Evolutionary conservation across 2,888 invertebrate genomes (phyloP).

Genomic region (Pharmacophagus antenor): DNA sequence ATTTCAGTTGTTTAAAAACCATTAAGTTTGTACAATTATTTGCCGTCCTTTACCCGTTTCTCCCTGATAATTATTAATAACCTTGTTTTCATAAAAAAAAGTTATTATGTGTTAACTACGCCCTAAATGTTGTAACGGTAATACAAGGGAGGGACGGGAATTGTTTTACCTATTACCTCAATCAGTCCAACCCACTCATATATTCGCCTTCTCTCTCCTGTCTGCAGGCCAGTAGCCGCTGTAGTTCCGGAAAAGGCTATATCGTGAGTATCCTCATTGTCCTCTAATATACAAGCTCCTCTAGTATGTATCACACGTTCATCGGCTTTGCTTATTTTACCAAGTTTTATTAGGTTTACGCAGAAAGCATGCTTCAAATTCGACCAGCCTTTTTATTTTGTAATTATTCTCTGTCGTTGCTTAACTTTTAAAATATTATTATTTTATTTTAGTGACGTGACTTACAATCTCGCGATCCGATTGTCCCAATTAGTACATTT

Average conservation of each 20-base stretch:
- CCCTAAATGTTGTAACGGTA: neutral
- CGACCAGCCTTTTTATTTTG: conserved; percentile 27
- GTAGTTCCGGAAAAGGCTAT: conserved; percentile 96
- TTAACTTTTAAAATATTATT: conserved; percentile 24
- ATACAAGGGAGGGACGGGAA: conserved; percentile 60
- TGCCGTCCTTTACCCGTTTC: conserved; percentile 27
- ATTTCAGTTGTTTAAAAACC: conserved; percentile 26
- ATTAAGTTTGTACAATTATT: conserved; percentile 24
- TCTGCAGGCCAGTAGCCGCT: conserved; percentile 92
- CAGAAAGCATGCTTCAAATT: conserved; percentile 28
- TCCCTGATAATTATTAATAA: conserved; percentile 7
- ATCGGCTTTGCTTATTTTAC: conserved; percentile 40
- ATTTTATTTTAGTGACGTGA: conserved; percentile 21
- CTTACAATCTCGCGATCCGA: conserved; percentile 10
- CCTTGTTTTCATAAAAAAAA: neutral
- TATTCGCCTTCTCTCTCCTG: conserved; percentile 81
- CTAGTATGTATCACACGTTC: conserved; percentile 34
- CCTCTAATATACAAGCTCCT: conserved; percentile 47
- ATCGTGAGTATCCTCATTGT: conserved; percentile 89
- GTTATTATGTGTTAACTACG: neutral
- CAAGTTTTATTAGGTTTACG: conserved; percentile 32
- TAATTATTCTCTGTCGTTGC: conserved; percentile 20
- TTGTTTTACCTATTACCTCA: conserved; percentile 57
- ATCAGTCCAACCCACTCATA: conserved; percentile 75
- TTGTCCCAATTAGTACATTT: conserved; percentile 3